A percentile compares a stretch with the other conserved stretches of the same genome.
phyloP scores from a whole-genome alignment of 2,797 vertebrate species.

The Anisognathus igniventris region DNA sequence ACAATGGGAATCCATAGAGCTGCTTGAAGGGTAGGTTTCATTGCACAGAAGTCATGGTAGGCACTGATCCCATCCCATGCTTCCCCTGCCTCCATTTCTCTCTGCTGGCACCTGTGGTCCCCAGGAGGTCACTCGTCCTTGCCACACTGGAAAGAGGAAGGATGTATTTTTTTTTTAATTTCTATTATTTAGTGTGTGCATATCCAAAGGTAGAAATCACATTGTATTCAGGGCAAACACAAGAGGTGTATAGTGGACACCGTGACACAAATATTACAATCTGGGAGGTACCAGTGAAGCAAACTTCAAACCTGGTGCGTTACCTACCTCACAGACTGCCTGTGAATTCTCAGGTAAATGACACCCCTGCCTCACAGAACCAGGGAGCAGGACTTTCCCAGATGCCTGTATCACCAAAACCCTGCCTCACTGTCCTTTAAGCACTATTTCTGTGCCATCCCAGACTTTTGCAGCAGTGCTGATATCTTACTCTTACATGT shows the following conservation, averaged over 20 bases:
- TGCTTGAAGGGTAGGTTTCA: not conserved
- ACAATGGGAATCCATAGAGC: not conserved
- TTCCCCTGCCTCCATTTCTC: not conserved
- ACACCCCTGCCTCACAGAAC: not conserved
- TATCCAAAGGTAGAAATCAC: not conserved
- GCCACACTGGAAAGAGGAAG: not conserved
- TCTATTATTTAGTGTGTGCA: not conserved
- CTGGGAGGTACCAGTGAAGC: not conserved
- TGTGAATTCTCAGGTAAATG: not conserved
- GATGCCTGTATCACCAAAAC: not conserved
- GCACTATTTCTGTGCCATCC: not conserved
- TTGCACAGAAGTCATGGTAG: not conserved
- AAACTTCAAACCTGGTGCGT: not conserved
- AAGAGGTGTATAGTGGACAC: not conserved
- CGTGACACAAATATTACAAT: not conserved
- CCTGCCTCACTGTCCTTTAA: not conserved
- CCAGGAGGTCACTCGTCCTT: fast-evolving
- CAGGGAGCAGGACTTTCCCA: not conserved
- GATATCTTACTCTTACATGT: not conserved
- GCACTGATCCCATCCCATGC: fast-evolving
- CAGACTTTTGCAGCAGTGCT: not conserved
- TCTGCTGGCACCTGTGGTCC: fast-evolving
- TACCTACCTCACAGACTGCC: not conserved
- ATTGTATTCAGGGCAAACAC: fast-evolving
- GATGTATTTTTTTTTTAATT: not conserved